A percentile compares a stretch with the other conserved stretches of the same genome.
phyloP scores from a whole-genome alignment of 1,140 invertebrate genomes.

The Aphelinus certus region DNA sequence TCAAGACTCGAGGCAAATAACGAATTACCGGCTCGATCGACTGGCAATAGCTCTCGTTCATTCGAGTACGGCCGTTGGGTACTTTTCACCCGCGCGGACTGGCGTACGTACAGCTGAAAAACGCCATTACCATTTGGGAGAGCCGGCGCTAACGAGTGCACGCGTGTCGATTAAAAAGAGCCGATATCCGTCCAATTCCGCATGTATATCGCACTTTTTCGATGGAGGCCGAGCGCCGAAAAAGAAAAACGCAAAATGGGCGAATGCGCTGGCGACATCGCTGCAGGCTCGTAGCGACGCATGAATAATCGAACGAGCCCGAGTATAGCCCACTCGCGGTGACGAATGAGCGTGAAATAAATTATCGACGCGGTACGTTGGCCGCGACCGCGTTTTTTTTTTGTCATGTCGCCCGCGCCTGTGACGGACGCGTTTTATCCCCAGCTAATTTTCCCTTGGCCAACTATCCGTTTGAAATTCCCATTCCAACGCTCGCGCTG shows the following conservation, averaged over 20 bases:
- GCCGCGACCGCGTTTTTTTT: too few relatives aligned
- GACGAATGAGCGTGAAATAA: constrained; percentile 31
- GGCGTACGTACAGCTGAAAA: background rate
- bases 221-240: background rate
- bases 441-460: constrained; percentile 19
- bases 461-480: constrained; percentile 27
- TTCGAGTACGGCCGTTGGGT: background rate
- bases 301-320: constrained; percentile 21
- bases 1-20: background rate
- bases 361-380: constrained; percentile 18
- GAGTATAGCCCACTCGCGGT: background rate
- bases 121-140: constrained; percentile 6
- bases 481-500: background rate
- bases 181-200: too few relatives aligned
- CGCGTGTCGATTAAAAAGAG: constrained; percentile 12
- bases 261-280: constrained; percentile 3
- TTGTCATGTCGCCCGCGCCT: too few relatives aligned
- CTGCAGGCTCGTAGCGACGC: constrained; percentile 39
- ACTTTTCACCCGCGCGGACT: background rate
- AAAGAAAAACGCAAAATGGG: background rate
- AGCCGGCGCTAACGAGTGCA: background rate
- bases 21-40: constrained; percentile 20
- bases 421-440: constrained; percentile 20
- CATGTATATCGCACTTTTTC: background rate
- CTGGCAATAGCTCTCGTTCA: background rate